Evolutionary conservation across 2,113 vertebrate genomes (phyloP).

Genomic region (Siphamia tubifer): DNA sequence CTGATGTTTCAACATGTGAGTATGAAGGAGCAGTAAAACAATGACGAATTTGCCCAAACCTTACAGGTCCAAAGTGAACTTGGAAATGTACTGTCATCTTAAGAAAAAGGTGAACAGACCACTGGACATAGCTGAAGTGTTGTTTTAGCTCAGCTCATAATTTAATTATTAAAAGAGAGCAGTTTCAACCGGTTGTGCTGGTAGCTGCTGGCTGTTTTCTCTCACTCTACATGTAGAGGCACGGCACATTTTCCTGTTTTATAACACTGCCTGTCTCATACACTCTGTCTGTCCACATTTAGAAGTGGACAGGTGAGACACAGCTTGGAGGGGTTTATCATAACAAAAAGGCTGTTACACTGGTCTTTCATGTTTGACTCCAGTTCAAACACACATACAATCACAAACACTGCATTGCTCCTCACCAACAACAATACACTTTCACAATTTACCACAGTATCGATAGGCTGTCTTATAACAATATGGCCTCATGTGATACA

Average conservation of each 20-base stretch:
- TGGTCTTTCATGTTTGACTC: neutral
- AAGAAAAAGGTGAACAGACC: neutral
- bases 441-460: neutral
- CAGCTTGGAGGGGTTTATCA: neutral
- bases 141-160: constrained; percentile 36
- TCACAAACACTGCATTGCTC: neutral
- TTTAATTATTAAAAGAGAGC: constrained; percentile 73
- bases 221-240: constrained; percentile 35
- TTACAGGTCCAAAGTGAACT: constrained; percentile 5
- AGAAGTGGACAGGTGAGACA: neutral
- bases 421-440: neutral
- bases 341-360: neutral
- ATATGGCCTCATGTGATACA: neutral
- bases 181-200: constrained; percentile 70
- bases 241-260: constrained; percentile 3
- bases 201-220: constrained; percentile 31
- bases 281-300: neutral
- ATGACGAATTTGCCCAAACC: neutral
- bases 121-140: neutral
- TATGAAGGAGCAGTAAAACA: constrained; percentile 1
- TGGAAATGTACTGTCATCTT: neutral
- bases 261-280: neutral
- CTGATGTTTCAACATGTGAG: neutral
- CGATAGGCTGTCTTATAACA: too few species aligned
- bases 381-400: constrained; percentile 8